Evolutionary conservation across 2,888 invertebrate genomes (phyloP), one percentile per base, ranked within the genome.

Genomic region (Drosophila multiciliata): DNA sequence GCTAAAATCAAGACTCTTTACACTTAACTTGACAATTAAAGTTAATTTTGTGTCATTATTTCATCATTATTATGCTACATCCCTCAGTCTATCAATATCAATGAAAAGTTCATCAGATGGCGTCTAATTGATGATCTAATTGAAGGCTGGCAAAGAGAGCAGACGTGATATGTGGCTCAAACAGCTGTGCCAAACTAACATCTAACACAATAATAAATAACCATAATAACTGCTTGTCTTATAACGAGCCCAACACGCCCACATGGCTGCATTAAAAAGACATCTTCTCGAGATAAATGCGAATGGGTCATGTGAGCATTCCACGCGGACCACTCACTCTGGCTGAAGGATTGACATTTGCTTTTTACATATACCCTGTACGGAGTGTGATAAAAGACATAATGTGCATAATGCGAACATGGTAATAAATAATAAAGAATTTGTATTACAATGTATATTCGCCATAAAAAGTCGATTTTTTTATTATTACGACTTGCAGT

Each of bases 211-310:
- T 61, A 76, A 89, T 89, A 89, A 89, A 89, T 87, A 85, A 84
- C 72, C 77, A 84, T 89, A 70, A 81, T 81, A 81, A 63, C 69
- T 69, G 66, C 64, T 72, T 80, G 75, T 67, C 85, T 78, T 84
- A 72, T 87, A 73, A 73, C 78, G 73, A 79, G 82, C 70, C 49
- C 58, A 73, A 64, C 85, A 87, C 79, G 68, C 82, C 69, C 65
- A 66, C 52, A 62, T 65, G 66, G 66, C 77, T 66, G 77, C 89
- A 85, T 85, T 82, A 89, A 85, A 89, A 89, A 73, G 77, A 83
- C 86, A 89, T 87, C 67, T 65, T 67, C 88, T 77, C 67, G 80
- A 89, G 90, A 85, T 87, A 85, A 85, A 85, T 85, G 85, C 59
- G 83, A 80, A 78, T 80, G 85, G 88, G 86, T 85, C 85, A 85